Conservation (phyloP, 2,797 vertebrate species). For the Rhinichthys osculus region DNA sequence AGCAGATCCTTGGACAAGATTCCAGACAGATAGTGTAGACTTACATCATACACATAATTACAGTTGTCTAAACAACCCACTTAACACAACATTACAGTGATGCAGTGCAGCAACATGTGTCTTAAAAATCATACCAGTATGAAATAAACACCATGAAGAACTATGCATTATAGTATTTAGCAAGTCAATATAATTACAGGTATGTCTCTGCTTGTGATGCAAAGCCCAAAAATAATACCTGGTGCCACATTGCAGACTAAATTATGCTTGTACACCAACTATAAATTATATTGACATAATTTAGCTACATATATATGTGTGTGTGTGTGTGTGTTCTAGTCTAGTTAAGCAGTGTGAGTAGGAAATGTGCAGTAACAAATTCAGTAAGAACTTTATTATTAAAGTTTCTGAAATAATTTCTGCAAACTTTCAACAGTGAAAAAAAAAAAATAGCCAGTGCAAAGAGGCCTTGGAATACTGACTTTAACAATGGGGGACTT, state of each 20-base stretch:
- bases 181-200: constrained; percentile 33
- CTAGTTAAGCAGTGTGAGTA: no score
- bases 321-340: no score
- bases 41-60: constrained; percentile 38
- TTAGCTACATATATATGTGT: no score
- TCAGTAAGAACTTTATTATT: background rate
- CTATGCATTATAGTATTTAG: constrained; percentile 38
- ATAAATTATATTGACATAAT: no score
- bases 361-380: background rate
- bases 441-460: no score
- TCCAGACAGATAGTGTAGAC: constrained; percentile 41
- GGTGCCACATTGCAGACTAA: constrained; percentile 25
- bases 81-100: constrained; percentile 28
- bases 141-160: constrained; percentile 39
- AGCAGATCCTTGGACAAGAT: constrained; percentile 23
- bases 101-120: constrained; percentile 13
- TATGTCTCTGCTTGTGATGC: constrained; percentile 17
- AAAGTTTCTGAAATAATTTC: no score
- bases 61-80: constrained; percentile 43
- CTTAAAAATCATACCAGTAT: constrained; percentile 28
- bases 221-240: constrained; percentile 32
- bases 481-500: no score
- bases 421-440: no score
- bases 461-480: no score
- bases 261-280: constrained; percentile 10